A percentile compares a stretch with the other conserved stretches of the same genome.
phyloP scores from a whole-genome alignment of 53 echinoderm and acorn worm genomes.

The Crossaster papposus region DNA sequence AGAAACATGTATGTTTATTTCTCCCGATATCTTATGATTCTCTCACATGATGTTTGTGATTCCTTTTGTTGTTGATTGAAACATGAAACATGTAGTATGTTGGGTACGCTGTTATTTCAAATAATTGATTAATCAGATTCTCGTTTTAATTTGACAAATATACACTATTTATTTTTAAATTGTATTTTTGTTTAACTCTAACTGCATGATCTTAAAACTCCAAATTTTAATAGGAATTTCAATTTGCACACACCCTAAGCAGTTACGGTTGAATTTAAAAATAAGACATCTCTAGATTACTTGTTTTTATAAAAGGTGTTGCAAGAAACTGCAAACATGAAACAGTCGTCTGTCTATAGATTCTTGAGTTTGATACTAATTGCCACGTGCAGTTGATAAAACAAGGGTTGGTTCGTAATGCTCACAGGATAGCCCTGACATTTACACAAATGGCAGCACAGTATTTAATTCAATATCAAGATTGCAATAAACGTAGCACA shows the following conservation, averaged over 20 bases:
- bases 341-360: slow-evolving; percentile 4
- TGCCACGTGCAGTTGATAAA: slow-evolving; percentile 47
- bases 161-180: too few relatives aligned
- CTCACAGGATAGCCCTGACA: slow-evolving; percentile 31
- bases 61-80: neutral
- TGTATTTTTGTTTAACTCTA: too few relatives aligned
- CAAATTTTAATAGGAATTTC: too few relatives aligned
- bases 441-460: slow-evolving; percentile 16
- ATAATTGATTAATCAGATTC: too few relatives aligned
- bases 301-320: neutral
- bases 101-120: too few relatives aligned
- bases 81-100: slow-evolving; percentile 24
- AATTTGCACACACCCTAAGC: too few relatives aligned
- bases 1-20: too few relatives aligned
- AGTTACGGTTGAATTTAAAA: too few relatives aligned
- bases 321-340: slow-evolving; percentile 11
- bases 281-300: neutral
- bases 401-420: slow-evolving; percentile 25
- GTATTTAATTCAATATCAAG: neutral
- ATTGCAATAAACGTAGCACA: neutral
- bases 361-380: slow-evolving; percentile 45
- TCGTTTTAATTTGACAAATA: neutral
- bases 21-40: neutral
- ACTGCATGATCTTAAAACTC: too few relatives aligned
- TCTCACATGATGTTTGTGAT: neutral